Conservation (phyloP, 2,888 invertebrate genomes). For the Cinara cedri region DNA sequence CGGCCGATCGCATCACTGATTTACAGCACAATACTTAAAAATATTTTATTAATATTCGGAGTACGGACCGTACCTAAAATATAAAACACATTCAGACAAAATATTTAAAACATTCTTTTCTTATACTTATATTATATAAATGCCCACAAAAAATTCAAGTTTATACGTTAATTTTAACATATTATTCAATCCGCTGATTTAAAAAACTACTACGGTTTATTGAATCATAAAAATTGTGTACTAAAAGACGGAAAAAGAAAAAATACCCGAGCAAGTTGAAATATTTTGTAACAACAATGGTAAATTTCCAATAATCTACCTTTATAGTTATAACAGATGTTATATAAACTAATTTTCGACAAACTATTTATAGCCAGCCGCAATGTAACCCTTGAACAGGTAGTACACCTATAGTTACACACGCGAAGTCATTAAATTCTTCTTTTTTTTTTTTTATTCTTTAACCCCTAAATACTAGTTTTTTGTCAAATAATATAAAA, state of each 20-base stretch:
- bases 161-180: neutral
- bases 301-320: too few species aligned
- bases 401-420: slow-evolving; percentile 30
- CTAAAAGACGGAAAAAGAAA: neutral
- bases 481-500: slow-evolving; percentile 43
- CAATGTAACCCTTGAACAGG: slow-evolving; percentile 32
- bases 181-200: neutral
- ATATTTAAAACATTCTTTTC: neutral
- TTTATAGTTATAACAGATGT: slow-evolving; percentile 9
- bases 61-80: neutral
- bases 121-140: neutral
- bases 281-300: too few species aligned
- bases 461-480: slow-evolving; percentile 32
- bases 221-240: neutral
- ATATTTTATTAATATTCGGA: too few species aligned
- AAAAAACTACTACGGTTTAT: neutral
- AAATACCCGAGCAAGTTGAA: neutral
- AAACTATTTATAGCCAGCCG: slow-evolving; percentile 34
- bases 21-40: too few species aligned
- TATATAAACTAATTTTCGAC: slow-evolving; percentile 35
- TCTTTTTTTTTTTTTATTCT: slow-evolving; percentile 4
- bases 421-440: slow-evolving; percentile 24
- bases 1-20: too few species aligned
- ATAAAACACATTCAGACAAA: neutral
- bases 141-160: neutral